These are phyloP conservation scores for Ectemnius lituratus DNA, from an alignment of 2,888 invertebrate genomes.

Conservation along the genomic window DNA sequence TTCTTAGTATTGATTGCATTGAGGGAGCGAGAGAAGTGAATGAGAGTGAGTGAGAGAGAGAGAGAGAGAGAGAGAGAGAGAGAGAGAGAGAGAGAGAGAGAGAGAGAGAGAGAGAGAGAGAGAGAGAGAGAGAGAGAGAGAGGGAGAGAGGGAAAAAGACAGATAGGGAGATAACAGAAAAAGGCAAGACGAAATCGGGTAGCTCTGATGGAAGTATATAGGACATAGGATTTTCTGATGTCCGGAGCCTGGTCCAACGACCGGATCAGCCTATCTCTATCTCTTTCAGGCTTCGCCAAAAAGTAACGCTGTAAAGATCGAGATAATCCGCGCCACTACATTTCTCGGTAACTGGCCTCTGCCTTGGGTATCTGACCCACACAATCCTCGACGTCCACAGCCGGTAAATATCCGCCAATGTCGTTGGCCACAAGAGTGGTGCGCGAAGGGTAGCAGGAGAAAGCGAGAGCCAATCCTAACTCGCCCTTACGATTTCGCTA, in stretches of 20 bases:
- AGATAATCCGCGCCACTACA: slow-evolving; percentile 61
- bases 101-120: too few species aligned
- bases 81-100: too few species aligned
- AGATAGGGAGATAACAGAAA: too few species aligned
- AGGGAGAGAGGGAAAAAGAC: too few species aligned
- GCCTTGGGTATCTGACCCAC: slow-evolving; percentile 44
- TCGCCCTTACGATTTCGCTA: slow-evolving; percentile 36
- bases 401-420: slow-evolving; percentile 58
- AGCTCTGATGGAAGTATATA: slow-evolving; percentile 17
- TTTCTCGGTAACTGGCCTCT: slow-evolving; percentile 52
- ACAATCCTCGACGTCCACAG: slow-evolving; percentile 55
- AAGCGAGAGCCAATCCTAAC: slow-evolving; percentile 32
- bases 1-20: too few species aligned
- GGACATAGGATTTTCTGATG: slow-evolving; percentile 30
- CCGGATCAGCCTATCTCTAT: slow-evolving; percentile 37
- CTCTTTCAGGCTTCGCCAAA: slow-evolving; percentile 45
- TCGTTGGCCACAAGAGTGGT: slow-evolving; percentile 37
- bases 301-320: slow-evolving; percentile 66
- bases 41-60: too few species aligned
- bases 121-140: background rate
- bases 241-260: slow-evolving; percentile 12
- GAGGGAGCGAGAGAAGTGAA: slow-evolving; percentile 6
- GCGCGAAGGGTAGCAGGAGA: slow-evolving; percentile 6
- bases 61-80: too few species aligned
- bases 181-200: background rate